Evolutionary conservation across 2,797 vertebrate genomes (phyloP).

Genomic region (Microhierax caerulescens): DNA sequence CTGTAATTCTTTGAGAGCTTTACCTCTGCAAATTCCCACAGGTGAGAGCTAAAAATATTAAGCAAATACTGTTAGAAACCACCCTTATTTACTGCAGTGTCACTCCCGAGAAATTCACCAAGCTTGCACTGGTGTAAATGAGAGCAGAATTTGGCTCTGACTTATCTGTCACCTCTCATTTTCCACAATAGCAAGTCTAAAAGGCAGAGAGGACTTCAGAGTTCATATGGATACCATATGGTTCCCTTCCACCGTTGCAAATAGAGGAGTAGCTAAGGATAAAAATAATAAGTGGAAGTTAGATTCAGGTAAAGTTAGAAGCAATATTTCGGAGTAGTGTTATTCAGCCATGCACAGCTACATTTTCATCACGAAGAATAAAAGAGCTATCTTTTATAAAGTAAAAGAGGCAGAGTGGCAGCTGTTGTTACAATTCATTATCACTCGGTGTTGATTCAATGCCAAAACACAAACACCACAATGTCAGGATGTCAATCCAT

Average conservation of each 20-base stretch:
- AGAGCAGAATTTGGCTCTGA: conserved; percentile 32
- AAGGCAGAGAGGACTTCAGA: conserved; percentile 26
- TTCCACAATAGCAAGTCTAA: conserved; percentile 30
- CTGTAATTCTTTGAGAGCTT: neutral
- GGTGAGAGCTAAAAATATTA: neutral
- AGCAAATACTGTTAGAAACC: neutral
- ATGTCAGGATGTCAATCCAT: conserved; percentile 2
- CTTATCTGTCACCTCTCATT: conserved; percentile 52
- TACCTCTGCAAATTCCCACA: neutral
- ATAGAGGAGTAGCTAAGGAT: neutral
- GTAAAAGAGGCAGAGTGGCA: neutral
- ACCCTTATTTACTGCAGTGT: neutral
- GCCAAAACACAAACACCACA: conserved; percentile 53
- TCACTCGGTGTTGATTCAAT: neutral
- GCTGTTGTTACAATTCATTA: neutral
- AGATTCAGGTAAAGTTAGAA: neutral
- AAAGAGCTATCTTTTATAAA: neutral
- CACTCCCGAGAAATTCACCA: neutral
- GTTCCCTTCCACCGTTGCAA: neutral
- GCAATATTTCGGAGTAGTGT: neutral
- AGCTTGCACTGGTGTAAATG: neutral
- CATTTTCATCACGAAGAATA: conserved; percentile 7
- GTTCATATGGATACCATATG: conserved; percentile 43
- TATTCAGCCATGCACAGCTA: neutral
- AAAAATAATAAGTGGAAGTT: neutral